Evolutionary conservation across 2,888 invertebrate genomes (phyloP).

Genomic region (Cataglyphis cursor): DNA sequence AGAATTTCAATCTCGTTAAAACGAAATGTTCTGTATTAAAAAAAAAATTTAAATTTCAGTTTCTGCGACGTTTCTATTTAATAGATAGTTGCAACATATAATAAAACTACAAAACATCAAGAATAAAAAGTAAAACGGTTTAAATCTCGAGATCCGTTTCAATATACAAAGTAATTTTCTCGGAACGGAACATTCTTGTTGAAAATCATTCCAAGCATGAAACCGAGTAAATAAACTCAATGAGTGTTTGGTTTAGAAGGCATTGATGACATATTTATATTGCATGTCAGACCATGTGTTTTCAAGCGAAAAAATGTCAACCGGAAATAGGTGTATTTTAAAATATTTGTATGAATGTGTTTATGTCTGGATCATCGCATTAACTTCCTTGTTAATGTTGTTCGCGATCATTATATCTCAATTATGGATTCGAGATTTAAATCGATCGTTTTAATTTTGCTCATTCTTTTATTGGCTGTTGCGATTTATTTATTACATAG

Average conservation of each 20-base stretch:
- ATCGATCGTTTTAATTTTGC: neutral
- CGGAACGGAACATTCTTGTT: neutral
- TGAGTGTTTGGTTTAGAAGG: neutral
- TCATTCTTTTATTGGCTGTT: neutral
- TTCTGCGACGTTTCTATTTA: neutral
- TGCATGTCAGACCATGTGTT: constrained; percentile 1
- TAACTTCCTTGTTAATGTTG: neutral
- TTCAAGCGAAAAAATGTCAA: neutral
- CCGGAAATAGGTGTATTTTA: constrained; percentile 13
- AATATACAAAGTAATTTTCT: neutral
- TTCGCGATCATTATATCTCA: neutral
- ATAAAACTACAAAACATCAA: neutral
- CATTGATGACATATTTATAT: constrained; percentile 10
- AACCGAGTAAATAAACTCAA: constrained; percentile 10
- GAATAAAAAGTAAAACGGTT: neutral
- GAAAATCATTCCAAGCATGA: neutral
- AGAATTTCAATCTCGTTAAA: neutral
- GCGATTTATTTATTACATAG: neutral
- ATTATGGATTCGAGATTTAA: neutral
- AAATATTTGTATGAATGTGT: neutral
- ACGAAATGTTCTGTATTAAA: neutral
- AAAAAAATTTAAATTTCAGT: neutral
- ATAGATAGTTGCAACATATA: neutral
- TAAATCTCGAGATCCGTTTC: neutral
- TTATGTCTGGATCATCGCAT: neutral